phyloP scores from a whole-genome alignment of 2,888 invertebrate genomes.

The Hecatera dysodea region DNA sequence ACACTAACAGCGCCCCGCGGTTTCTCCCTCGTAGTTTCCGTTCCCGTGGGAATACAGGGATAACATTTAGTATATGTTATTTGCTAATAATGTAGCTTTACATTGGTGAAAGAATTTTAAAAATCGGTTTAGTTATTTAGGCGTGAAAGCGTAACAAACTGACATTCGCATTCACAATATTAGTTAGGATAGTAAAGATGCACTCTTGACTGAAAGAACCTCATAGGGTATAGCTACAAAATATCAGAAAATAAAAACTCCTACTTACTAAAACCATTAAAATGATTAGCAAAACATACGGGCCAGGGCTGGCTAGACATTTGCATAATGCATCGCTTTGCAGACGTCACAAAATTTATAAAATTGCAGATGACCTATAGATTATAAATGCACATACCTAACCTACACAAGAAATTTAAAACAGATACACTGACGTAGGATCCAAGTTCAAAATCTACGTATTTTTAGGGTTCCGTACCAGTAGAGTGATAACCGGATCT shows the following conservation, averaged over 20 bases:
- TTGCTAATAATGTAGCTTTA: too few relatives aligned
- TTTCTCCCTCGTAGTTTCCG: too few relatives aligned
- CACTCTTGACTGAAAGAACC: too few relatives aligned
- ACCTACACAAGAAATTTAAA: not conserved
- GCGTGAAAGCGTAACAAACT: not conserved
- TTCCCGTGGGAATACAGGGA: too few relatives aligned
- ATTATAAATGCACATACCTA: not conserved
- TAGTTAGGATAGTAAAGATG: too few relatives aligned
- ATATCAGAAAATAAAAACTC: not conserved
- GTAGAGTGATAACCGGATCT: not conserved
- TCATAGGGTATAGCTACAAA: too few relatives aligned
- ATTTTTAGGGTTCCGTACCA: not conserved
- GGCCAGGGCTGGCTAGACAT: too few relatives aligned
- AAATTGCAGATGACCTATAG: constrained; percentile 1
- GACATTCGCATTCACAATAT: not conserved
- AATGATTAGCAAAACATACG: too few relatives aligned
- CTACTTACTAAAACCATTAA: not conserved
- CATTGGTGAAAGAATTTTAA: too few relatives aligned
- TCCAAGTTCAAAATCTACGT: not conserved
- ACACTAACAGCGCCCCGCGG: not conserved
- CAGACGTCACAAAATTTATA: not conserved
- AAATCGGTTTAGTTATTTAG: too few relatives aligned
- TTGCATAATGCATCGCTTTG: constrained; percentile 8
- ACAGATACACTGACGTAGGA: not conserved
- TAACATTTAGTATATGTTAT: too few relatives aligned